Conservation (phyloP, 1,140 invertebrate species). For the Pseudomyrmex flavicornis region DNA sequence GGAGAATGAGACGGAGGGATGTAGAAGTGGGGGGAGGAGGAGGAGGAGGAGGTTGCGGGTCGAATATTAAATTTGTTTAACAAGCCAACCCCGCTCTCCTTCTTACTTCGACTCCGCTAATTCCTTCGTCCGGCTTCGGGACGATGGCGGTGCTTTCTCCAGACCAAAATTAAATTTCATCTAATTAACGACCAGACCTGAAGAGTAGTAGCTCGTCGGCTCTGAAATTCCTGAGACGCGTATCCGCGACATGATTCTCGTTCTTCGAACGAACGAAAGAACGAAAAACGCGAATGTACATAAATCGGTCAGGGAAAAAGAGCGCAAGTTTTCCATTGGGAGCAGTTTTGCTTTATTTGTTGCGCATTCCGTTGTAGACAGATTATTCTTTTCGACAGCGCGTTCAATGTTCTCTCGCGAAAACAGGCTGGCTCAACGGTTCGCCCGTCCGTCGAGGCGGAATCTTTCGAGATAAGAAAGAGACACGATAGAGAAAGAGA, state of each 20-base stretch:
- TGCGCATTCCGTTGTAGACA: no score
- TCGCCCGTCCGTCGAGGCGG: neutral
- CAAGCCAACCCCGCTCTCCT: slow-evolving; percentile 62
- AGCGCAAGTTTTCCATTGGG: neutral
- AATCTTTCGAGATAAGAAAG: slow-evolving; percentile 6
- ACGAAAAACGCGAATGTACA: slow-evolving; percentile 3
- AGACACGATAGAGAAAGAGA: neutral
- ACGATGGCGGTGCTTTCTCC: slow-evolving; percentile 37
- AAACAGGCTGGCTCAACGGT: neutral
- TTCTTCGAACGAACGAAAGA: neutral
- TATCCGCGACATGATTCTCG: neutral
- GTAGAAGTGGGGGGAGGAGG: no score
- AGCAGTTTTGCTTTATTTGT: no score
- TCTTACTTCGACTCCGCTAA: slow-evolving; percentile 48
- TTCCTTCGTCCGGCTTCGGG: slow-evolving; percentile 53
- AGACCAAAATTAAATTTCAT: slow-evolving; percentile 79
- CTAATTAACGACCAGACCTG: slow-evolving; percentile 68
- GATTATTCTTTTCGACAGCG: no score
- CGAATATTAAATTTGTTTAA: slow-evolving; percentile 83
- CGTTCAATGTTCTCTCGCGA: neutral
- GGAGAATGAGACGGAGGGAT: no score
- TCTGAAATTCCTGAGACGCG: slow-evolving; percentile 14
- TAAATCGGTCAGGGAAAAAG: neutral
- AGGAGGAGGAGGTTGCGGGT: slow-evolving; percentile 43
- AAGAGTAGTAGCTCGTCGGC: neutral